Conservation (phyloP, 2,888 invertebrate genomes). For the Acronicta psi region DNA sequence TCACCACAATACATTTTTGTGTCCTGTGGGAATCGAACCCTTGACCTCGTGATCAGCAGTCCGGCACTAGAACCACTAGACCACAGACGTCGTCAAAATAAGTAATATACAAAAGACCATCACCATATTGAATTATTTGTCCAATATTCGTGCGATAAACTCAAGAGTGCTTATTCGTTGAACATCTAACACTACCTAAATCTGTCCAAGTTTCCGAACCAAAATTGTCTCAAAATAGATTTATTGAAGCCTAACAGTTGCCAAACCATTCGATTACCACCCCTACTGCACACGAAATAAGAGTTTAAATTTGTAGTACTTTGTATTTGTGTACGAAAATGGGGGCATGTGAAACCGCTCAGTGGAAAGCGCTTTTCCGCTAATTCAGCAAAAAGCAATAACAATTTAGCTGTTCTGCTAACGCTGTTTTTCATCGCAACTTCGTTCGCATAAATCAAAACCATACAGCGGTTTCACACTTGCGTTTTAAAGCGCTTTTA, state of each 20-base stretch:
- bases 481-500: constrained; percentile 38
- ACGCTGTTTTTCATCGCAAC: constrained; percentile 52
- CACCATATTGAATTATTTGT: no score
- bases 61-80: no score
- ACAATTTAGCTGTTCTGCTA: constrained; percentile 56
- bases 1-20: no score
- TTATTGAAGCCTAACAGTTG: constrained; percentile 35
- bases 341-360: constrained; percentile 39
- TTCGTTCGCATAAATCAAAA: constrained; percentile 54
- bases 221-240: constrained; percentile 34
- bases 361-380: constrained; percentile 53
- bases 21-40: no score
- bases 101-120: no score
- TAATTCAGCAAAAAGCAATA: constrained; percentile 64
- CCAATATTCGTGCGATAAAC: not conserved
- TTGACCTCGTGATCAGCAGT: no score
- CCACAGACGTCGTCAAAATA: no score
- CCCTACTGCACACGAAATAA: constrained; percentile 19
- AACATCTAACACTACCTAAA: constrained; percentile 23
- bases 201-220: constrained; percentile 30
- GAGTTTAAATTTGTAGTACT: constrained; percentile 19
- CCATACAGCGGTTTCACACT: constrained; percentile 40
- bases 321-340: constrained; percentile 46
- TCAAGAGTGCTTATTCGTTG: not conserved
- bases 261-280: constrained; percentile 13